These are phyloP conservation scores for Sarcoramphus papa DNA, from an alignment of 2,797 vertebrate species.

Conservation along the genomic window DNA sequence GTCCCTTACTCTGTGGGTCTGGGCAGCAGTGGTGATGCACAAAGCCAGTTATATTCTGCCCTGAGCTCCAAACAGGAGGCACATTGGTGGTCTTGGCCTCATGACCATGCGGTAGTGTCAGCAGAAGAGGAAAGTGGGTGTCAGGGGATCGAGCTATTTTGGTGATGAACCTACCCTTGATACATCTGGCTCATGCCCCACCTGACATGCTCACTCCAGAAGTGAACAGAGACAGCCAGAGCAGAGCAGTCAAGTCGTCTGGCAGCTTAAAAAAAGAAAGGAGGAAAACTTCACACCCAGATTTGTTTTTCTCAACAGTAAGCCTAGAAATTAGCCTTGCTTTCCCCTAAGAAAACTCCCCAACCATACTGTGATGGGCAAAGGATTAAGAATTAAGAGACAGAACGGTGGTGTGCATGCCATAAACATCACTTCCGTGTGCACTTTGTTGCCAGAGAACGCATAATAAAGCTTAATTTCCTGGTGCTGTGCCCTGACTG, in stretches of 20 bases:
- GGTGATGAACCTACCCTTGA: not conserved
- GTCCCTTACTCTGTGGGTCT: not conserved
- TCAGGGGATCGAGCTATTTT: not conserved
- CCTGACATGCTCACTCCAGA: not conserved
- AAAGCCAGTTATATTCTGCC: not conserved
- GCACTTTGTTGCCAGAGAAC: not conserved
- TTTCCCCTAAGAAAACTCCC: not conserved
- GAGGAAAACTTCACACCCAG: not conserved
- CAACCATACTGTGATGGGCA: not conserved
- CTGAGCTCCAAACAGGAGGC: not conserved
- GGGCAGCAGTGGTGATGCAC: not conserved
- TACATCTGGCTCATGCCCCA: not conserved
- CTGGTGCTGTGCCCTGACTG: slow-evolving; percentile 32
- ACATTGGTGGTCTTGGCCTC: not conserved
- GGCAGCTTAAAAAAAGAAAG: not conserved
- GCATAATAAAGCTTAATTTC: slow-evolving; percentile 38
- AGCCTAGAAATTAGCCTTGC: not conserved
- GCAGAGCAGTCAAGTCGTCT: not conserved
- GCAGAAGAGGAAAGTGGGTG: not conserved
- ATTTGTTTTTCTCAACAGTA: not conserved
- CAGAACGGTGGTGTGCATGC: not conserved
- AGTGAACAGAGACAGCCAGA: not conserved
- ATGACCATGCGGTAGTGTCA: not conserved
- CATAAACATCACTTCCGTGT: not conserved
- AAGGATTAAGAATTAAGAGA: slow-evolving; percentile 6